Evolutionary conservation across 2,113 vertebrate species (phyloP).

Genomic region (Macroglossus sobrinus): DNA sequence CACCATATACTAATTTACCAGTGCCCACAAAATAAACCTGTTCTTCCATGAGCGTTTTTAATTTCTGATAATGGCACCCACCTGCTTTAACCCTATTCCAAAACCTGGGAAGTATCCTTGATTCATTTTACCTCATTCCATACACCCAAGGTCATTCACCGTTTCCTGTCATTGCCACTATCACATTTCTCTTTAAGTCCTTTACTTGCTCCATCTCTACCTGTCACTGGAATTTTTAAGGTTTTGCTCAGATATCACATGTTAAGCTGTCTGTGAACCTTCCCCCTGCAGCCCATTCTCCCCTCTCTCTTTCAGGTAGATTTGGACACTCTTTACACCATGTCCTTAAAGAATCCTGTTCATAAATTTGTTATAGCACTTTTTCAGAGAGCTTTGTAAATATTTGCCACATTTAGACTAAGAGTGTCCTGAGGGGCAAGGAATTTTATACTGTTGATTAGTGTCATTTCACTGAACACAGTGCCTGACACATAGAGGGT

Average conservation of each 20-base stretch:
- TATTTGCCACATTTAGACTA: neutral
- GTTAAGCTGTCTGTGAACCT: neutral
- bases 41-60: neutral
- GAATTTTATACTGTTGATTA: neutral
- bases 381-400: neutral
- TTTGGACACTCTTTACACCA: neutral
- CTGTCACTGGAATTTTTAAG: neutral
- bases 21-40: neutral
- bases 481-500: neutral
- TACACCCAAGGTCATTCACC: neutral
- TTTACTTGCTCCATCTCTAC: neutral
- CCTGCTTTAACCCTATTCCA: neutral
- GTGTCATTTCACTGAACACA: neutral
- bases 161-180: neutral
- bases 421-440: neutral
- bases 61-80: neutral
- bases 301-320: neutral
- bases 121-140: neutral
- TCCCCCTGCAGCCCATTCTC: neutral
- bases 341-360: neutral
- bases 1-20: neutral
- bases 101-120: neutral
- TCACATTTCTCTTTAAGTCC: neutral
- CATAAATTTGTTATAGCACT: neutral
- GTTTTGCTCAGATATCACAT: neutral